A percentile compares a stretch with the other conserved stretches of the same genome.
phyloP scores from a whole-genome alignment of 2,113 vertebrate genomes.

The Sorex araneus region DNA sequence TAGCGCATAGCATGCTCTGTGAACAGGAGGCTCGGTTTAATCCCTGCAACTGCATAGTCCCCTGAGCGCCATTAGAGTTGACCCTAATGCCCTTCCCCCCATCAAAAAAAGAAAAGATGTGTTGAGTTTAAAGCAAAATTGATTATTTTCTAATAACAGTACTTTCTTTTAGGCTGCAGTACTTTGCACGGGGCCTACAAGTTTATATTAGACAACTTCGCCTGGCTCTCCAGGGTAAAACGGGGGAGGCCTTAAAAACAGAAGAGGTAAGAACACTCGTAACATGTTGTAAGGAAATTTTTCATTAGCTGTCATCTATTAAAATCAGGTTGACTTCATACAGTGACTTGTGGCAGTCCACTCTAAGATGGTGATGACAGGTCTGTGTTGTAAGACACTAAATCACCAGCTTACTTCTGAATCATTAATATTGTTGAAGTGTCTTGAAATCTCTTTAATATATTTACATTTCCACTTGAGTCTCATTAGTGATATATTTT shows the following conservation, averaged over 20 bases:
- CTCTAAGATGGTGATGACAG: neutral
- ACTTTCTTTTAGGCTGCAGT: conserved; percentile 93
- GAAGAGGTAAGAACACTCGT: conserved; percentile 92
- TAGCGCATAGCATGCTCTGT: too few species aligned
- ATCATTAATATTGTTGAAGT: conserved; percentile 6
- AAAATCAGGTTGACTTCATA: conserved; percentile 15
- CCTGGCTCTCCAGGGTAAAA: conserved; percentile 98
- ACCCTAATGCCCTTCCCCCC: too few species aligned
- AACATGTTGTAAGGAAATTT: neutral
- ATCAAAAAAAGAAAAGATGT: neutral
- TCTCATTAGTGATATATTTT: conserved; percentile 3
- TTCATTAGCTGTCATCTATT: neutral
- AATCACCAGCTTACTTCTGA: neutral
- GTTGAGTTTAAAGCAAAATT: conserved; percentile 47
- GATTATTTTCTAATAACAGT: conserved; percentile 65
- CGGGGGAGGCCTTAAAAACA: conserved; percentile 98
- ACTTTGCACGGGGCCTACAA: conserved; percentile 98
- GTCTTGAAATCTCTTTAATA: conserved; percentile 30
- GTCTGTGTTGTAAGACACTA: neutral
- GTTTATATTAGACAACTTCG: conserved; percentile 98
- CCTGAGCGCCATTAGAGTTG: too few species aligned
- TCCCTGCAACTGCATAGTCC: too few species aligned
- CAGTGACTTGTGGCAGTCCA: neutral
- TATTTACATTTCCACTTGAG: neutral
- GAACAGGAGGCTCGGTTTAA: too few species aligned